Percentiles rank a stretch among this genome's conserved stretches.
Conservation (phyloP, 1,140 invertebrate genomes). For the Zelostemma sp. region DNA sequence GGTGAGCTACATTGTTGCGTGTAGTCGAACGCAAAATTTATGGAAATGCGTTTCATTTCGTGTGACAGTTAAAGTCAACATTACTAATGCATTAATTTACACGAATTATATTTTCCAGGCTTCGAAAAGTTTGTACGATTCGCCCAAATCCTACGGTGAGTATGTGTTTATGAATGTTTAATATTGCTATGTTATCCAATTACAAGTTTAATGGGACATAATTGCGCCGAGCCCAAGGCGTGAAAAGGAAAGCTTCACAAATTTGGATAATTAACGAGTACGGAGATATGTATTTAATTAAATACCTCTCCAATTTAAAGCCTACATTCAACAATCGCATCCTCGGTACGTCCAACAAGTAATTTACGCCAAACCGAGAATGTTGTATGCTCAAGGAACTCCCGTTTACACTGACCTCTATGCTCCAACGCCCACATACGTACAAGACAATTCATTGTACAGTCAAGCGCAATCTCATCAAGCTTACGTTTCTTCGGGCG, state of each 20-base stretch:
- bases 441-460: conserved; percentile 56
- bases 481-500: conserved; percentile 41
- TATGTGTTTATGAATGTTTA: too few relatives aligned
- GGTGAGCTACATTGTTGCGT: conserved; percentile 32
- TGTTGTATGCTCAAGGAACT: conserved; percentile 51
- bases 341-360: conserved; percentile 55
- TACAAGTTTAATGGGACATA: too few relatives aligned
- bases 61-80: too few relatives aligned
- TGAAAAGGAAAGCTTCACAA: too few relatives aligned
- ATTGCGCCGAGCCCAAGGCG: too few relatives aligned
- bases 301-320: conserved; percentile 51
- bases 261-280: too few relatives aligned
- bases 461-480: conserved; percentile 51
- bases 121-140: too few relatives aligned
- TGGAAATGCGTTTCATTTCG: not conserved
- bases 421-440: conserved; percentile 45
- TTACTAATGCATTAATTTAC: too few relatives aligned
- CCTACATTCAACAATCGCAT: conserved; percentile 45
- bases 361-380: conserved; percentile 53
- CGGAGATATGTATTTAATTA: conserved; percentile 15
- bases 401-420: conserved; percentile 55
- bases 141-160: too few relatives aligned
- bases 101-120: too few relatives aligned
- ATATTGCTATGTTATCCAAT: too few relatives aligned
- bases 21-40: conserved; percentile 6